These are phyloP conservation scores for Coregonus suidteri DNA, from an alignment of 2,797 vertebrate genomes.

Conservation along the genomic window DNA sequence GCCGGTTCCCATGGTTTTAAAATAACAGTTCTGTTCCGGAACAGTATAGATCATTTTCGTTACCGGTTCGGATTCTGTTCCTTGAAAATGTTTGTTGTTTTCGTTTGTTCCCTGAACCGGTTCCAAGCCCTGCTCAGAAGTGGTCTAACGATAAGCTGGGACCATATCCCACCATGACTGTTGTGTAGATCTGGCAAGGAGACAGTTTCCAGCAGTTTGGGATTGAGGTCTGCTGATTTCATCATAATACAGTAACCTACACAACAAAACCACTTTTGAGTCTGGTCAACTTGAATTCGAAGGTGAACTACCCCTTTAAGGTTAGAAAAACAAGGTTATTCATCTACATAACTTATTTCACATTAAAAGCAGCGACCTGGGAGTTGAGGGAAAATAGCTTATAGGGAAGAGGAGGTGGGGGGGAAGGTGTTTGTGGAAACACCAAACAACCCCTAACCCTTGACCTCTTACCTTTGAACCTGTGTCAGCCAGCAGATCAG, in stretches of 20 bases:
- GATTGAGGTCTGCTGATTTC: neutral
- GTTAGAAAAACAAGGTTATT: slow-evolving; percentile 16
- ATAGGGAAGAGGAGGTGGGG: slow-evolving; percentile 38
- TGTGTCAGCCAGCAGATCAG: neutral
- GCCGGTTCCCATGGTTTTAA: too few relatives aligned
- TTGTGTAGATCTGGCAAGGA: too few relatives aligned
- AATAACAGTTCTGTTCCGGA: too few relatives aligned
- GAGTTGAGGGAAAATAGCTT: slow-evolving; percentile 81
- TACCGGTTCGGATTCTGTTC: too few relatives aligned
- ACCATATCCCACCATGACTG: too few relatives aligned
- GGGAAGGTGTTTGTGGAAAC: neutral
- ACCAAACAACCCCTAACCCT: neutral
- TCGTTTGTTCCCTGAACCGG: too few relatives aligned
- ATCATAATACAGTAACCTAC: neutral
- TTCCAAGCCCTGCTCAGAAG: neutral
- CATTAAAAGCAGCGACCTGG: slow-evolving; percentile 90
- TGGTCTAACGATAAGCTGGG: slow-evolving; percentile 28
- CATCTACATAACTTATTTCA: slow-evolving; percentile 64
- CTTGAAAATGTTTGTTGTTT: too few relatives aligned
- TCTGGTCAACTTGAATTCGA: slow-evolving; percentile 21
- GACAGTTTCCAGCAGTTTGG: neutral
- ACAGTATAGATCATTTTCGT: too few relatives aligned
- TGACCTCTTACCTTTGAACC: slow-evolving; percentile 8
- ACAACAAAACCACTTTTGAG: neutral
- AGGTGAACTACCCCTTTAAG: slow-evolving; percentile 9